A percentile compares a stretch with the other conserved stretches of the same genome.
phyloP scores from a whole-genome alignment of 1,140 invertebrate species.

The Drosophila repleta region DNA sequence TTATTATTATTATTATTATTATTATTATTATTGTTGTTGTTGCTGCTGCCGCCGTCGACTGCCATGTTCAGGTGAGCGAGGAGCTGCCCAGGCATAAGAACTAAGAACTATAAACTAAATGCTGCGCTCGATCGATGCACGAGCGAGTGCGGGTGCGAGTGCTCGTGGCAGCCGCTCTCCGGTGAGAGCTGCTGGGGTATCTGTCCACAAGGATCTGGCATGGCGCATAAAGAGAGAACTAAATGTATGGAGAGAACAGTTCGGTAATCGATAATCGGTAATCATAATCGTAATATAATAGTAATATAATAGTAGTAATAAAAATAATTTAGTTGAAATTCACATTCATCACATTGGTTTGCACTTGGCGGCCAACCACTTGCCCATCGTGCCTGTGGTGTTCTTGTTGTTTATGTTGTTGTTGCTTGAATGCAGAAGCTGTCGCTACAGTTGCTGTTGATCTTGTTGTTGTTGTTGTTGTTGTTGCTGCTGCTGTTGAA shows the following conservation, averaged over 20 bases:
- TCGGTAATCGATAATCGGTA: conserved; percentile 63
- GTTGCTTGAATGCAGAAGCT: conserved; percentile 22
- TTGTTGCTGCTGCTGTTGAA: conserved; percentile 12
- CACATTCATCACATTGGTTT: conserved; percentile 81
- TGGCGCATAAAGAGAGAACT: conserved; percentile 61
- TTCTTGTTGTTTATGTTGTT: conserved; percentile 7
- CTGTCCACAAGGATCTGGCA: conserved; percentile 6
- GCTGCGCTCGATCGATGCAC: conserved; percentile 35
- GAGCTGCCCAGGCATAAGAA: conserved; percentile 71
- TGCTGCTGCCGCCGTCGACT: conserved; percentile 34
- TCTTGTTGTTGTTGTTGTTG: conserved; percentile 11
- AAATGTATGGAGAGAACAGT: conserved; percentile 79
- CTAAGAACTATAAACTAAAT: conserved; percentile 79
- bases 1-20: conserved; percentile 27
- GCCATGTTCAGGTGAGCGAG: conserved; percentile 31
- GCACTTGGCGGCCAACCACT: conserved; percentile 61
- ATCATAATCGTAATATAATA: conserved; percentile 80
- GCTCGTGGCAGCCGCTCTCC: too few relatives aligned
- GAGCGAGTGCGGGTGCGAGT: too few relatives aligned
- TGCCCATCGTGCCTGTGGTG: conserved; percentile 51
- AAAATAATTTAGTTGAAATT: conserved; percentile 83
- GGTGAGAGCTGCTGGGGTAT: too few relatives aligned
- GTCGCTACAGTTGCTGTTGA: conserved; percentile 13
- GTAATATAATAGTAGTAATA: conserved; percentile 79
- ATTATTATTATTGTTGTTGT: conserved; percentile 38